Evolutionary conservation across 2,113 vertebrate genomes (phyloP).

Genomic region (Tinamus guttatus): DNA sequence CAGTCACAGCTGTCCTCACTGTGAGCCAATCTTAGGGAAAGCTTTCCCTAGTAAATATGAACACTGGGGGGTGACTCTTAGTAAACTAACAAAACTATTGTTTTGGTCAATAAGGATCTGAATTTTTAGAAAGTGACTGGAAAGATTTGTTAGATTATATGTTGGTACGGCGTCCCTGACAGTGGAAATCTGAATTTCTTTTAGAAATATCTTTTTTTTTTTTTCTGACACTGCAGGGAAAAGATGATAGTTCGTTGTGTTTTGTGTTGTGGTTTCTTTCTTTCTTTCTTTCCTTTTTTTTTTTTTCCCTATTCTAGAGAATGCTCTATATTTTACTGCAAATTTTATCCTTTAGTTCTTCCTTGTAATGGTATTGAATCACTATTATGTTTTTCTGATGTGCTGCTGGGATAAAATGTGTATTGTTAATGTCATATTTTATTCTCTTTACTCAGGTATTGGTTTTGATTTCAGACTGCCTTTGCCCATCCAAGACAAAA

Average conservation of each 20-base stretch:
- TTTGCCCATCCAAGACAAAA: slow-evolving; percentile 79
- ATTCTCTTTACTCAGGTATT: slow-evolving; percentile 75
- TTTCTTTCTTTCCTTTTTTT: too few species aligned
- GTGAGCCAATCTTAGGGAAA: too few species aligned
- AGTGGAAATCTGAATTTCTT: background rate
- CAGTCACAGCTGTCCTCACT: too few species aligned
- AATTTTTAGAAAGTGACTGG: background rate
- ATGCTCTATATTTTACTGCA: background rate
- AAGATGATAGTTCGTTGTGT: too few species aligned
- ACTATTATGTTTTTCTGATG: background rate
- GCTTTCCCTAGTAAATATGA: too few species aligned
- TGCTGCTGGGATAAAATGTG: background rate
- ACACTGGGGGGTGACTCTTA: too few species aligned
- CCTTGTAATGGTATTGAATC: background rate
- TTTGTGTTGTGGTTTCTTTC: background rate
- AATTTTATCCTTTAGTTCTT: background rate
- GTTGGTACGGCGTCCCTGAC: background rate
- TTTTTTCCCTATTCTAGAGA: background rate
- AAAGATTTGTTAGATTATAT: background rate
- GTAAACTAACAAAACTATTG: too few species aligned
- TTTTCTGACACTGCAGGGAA: background rate
- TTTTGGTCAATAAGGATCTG: too few species aligned
- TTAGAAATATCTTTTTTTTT: background rate
- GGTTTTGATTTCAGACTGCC: slow-evolving; percentile 86
- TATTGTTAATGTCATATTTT: background rate